A percentile compares a stretch with the other conserved stretches of the same genome.
Conservation (phyloP, 2,113 vertebrate genomes). For the Manacus vitellinus region DNA sequence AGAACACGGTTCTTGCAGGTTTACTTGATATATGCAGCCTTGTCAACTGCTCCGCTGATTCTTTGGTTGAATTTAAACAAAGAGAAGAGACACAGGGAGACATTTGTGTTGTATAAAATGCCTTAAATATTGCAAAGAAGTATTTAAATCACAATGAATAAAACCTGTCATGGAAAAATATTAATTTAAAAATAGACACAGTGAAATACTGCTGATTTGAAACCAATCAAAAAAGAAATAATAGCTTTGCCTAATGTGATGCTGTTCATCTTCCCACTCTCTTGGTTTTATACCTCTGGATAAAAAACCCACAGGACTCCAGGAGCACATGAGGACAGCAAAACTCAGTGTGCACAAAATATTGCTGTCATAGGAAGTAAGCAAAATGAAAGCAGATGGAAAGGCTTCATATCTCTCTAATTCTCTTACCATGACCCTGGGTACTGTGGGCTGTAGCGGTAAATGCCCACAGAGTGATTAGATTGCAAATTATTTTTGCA, state of each 20-base stretch:
- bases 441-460: neutral
- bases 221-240: neutral
- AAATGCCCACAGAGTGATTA: neutral
- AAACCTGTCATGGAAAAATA: neutral
- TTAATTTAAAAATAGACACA: accelerated
- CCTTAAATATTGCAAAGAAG: neutral
- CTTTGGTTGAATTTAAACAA: neutral
- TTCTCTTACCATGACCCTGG: neutral
- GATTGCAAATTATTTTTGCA: neutral
- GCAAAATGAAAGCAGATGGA: neutral
- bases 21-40: neutral
- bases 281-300: neutral
- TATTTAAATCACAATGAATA: neutral
- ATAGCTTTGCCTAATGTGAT: neutral
- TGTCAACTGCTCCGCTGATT: neutral
- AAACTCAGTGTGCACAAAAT: neutral
- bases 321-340: neutral
- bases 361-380: neutral
- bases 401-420: neutral
- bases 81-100: neutral
- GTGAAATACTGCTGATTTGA: neutral
- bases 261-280: neutral
- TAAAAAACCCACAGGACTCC: neutral
- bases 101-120: neutral
- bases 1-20: neutral